Conservation (phyloP, 1,140 invertebrate genomes). For the Heliconius nattereri region DNA sequence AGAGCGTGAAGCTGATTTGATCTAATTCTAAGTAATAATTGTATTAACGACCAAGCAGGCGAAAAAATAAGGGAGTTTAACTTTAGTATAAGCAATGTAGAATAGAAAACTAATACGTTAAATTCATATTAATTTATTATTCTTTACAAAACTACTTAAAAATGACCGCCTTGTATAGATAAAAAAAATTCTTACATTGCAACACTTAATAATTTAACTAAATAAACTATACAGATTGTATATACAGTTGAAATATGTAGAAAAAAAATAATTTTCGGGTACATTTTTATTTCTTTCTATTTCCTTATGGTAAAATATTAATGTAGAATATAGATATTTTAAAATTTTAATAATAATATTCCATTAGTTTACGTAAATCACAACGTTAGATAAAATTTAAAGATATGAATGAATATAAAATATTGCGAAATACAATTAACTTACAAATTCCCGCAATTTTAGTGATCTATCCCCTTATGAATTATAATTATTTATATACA, state of each 20-base stretch:
- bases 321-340: not conserved
- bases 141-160: not conserved
- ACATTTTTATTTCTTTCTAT: too few species aligned
- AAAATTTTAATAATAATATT: not conserved
- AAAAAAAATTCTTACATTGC: not conserved
- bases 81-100: too few species aligned
- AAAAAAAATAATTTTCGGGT: too few species aligned
- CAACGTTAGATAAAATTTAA: not conserved
- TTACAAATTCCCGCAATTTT: not conserved
- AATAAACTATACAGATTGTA: not conserved
- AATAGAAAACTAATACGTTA: too few species aligned
- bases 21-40: too few species aligned
- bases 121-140: too few species aligned
- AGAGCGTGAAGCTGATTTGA: too few species aligned
- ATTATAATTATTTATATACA: not conserved
- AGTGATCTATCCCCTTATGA: not conserved
- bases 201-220: not conserved
- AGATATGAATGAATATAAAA: not conserved
- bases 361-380: not conserved
- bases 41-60: too few species aligned
- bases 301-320: not conserved
- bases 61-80: too few species aligned
- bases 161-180: not conserved
- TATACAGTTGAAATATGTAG: not conserved
- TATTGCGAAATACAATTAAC: not conserved